Conservation (phyloP, 1,140 invertebrate species). For the Dendroctonus valens region DNA sequence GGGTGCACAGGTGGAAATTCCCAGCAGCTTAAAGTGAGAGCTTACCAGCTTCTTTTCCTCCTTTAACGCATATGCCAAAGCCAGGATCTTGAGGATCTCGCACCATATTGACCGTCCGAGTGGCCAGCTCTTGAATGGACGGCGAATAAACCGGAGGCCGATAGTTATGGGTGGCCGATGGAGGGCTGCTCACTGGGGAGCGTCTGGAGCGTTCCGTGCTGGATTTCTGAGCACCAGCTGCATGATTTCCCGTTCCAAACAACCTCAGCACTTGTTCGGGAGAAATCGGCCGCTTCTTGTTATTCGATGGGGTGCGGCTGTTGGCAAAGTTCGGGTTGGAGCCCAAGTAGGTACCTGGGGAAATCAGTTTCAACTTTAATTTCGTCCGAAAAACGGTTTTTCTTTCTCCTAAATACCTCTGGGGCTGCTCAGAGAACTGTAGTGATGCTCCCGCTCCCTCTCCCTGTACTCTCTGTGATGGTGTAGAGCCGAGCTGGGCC, state of each 20-base stretch:
- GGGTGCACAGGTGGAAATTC: too few relatives aligned
- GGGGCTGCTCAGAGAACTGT: conserved; percentile 49
- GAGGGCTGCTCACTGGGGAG: conserved; percentile 73
- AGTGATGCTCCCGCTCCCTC: conserved; percentile 50
- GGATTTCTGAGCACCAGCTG: conserved; percentile 30
- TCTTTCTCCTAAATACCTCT: conserved; percentile 41
- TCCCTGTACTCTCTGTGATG: conserved; percentile 55
- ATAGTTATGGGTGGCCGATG: conserved; percentile 62
- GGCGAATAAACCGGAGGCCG: conserved; percentile 38
- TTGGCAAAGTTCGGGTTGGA: conserved; percentile 54
- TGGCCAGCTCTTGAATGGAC: conserved; percentile 67
- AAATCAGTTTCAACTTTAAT: background rate
- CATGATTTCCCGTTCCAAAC: conserved; percentile 55
- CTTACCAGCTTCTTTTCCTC: conserved; percentile 79
- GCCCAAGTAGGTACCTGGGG: conserved; percentile 62
- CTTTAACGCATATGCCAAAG: conserved; percentile 86
- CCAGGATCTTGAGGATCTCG: conserved; percentile 76
- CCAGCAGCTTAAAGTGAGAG: background rate
- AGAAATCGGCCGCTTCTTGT: conserved; percentile 69
- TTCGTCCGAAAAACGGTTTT: background rate
- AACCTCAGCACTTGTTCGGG: conserved; percentile 74
- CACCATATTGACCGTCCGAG: conserved; percentile 80
- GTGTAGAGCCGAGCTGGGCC: conserved; percentile 71
- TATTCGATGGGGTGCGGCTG: conserved; percentile 50
- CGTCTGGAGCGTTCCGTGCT: conserved; percentile 53